Conservation (phyloP, 2,888 invertebrate genomes). For the Balanococcus diminutus region DNA sequence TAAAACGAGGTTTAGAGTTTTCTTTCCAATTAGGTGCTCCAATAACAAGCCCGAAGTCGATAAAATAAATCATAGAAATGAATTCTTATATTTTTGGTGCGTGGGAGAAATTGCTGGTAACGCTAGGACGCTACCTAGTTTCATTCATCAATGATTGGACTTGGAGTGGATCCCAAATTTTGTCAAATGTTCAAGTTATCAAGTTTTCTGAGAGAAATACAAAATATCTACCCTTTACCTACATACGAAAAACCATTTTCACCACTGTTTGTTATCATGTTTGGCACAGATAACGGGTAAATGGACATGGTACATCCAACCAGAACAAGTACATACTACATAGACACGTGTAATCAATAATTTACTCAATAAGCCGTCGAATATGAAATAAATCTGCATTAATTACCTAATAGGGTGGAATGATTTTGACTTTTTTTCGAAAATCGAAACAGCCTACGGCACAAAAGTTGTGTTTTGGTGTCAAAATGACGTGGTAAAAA, state of each 20-base stretch:
- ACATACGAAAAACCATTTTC: neutral
- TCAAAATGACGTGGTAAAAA: too few relatives aligned
- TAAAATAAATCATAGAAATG: too few relatives aligned
- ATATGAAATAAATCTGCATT: conserved; percentile 14
- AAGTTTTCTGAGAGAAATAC: neutral
- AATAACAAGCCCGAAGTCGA: neutral
- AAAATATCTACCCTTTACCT: neutral
- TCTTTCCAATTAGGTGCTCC: neutral
- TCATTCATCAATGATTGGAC: neutral
- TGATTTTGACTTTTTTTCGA: too few relatives aligned
- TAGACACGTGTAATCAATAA: neutral
- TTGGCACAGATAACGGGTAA: neutral
- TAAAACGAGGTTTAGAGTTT: neutral
- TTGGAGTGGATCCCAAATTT: neutral
- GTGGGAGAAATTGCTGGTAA: neutral
- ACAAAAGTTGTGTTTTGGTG: too few relatives aligned
- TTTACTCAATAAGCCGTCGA: neutral
- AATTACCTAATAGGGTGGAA: too few relatives aligned
- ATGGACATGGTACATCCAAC: too few relatives aligned
- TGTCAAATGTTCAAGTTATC: neutral
- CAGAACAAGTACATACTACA: too few relatives aligned
- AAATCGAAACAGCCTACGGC: too few relatives aligned
- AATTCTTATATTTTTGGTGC: too few relatives aligned
- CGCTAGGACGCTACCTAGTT: neutral
- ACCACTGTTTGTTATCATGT: neutral